phyloP scores from a whole-genome alignment of 2,888 invertebrate genomes.

The Andrena minutula region DNA sequence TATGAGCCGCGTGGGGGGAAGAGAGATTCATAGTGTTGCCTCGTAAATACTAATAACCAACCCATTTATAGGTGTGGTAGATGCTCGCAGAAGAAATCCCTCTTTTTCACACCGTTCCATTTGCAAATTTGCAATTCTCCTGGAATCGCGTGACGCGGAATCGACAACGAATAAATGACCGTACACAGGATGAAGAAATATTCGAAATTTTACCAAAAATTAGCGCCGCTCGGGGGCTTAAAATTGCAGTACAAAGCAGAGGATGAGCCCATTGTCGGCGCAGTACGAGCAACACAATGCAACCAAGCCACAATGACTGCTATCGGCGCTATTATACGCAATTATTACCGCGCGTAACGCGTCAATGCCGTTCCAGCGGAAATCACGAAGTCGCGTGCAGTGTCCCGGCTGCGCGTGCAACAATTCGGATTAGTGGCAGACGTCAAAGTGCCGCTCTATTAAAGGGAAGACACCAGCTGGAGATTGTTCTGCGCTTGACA shows the following conservation, averaged over 20 bases:
- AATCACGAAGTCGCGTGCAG: constrained; percentile 26
- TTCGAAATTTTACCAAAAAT: neutral
- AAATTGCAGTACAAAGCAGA: constrained; percentile 13
- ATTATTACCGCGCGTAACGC: constrained; percentile 31
- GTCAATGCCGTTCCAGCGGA: constrained; percentile 22
- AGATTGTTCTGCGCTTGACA: constrained; percentile 22
- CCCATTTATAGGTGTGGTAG: constrained; percentile 21
- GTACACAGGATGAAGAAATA: neutral
- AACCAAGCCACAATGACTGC: constrained; percentile 21
- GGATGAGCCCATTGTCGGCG: neutral
- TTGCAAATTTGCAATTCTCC: neutral
- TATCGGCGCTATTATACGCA: constrained; percentile 37
- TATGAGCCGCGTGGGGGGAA: constrained; percentile 30
- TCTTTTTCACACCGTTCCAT: neutral
- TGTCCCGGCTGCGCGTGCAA: constrained; percentile 15
- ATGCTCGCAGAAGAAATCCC: neutral
- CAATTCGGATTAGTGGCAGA: constrained; percentile 32
- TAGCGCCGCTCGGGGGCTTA: constrained; percentile 12
- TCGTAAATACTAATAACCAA: constrained; percentile 66
- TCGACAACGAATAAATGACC: neutral
- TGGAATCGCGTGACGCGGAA: neutral
- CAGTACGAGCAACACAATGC: constrained; percentile 15
- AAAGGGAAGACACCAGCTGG: constrained; percentile 17
- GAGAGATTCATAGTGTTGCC: constrained; percentile 36
- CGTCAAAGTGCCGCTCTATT: constrained; percentile 34